A percentile compares a stretch with the other conserved stretches of the same genome.
phyloP scores from a whole-genome alignment of 2,888 invertebrate species.

The Pollenia griseotomentosa region DNA sequence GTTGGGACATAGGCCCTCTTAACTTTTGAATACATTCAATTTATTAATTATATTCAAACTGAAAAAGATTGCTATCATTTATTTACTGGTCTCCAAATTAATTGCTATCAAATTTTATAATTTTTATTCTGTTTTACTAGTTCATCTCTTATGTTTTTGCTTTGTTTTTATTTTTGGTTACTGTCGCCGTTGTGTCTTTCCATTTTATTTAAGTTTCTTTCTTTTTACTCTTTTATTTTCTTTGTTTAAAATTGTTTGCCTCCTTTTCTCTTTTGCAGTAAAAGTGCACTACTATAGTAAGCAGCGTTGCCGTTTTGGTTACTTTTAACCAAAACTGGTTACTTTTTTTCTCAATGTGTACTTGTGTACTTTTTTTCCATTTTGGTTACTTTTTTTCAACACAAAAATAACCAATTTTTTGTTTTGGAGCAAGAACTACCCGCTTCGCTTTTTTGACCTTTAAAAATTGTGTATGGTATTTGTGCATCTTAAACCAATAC shows the following conservation, averaged over 20 bases:
- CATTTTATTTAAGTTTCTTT: conserved; percentile 1
- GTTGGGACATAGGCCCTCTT: too few species aligned
- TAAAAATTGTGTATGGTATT: too few species aligned
- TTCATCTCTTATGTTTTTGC: conserved; percentile 7
- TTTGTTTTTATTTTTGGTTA: background rate
- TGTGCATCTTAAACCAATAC: too few species aligned
- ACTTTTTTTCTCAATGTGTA: too few species aligned
- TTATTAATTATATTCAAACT: background rate
- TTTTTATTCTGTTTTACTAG: conserved; percentile 32
- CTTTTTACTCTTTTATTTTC: conserved; percentile 19
- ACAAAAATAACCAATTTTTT: too few species aligned
- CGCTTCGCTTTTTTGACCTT: too few species aligned
- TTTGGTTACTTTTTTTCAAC: too few species aligned
- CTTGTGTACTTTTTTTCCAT: too few species aligned
- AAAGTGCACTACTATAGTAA: background rate
- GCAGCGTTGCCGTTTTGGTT: too few species aligned
- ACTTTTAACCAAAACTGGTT: too few species aligned
- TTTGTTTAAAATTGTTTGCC: conserved; percentile 37
- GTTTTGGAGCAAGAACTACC: too few species aligned
- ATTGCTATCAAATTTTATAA: conserved; percentile 60
- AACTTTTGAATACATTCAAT: background rate
- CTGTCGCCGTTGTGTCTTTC: conserved; percentile 51
- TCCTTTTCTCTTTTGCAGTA: conserved; percentile 24
- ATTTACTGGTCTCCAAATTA: conserved; percentile 64
- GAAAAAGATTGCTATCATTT: conserved; percentile 58